Conservation (phyloP, 2,888 invertebrate genomes). For the Pristionchus japonicus region DNA sequence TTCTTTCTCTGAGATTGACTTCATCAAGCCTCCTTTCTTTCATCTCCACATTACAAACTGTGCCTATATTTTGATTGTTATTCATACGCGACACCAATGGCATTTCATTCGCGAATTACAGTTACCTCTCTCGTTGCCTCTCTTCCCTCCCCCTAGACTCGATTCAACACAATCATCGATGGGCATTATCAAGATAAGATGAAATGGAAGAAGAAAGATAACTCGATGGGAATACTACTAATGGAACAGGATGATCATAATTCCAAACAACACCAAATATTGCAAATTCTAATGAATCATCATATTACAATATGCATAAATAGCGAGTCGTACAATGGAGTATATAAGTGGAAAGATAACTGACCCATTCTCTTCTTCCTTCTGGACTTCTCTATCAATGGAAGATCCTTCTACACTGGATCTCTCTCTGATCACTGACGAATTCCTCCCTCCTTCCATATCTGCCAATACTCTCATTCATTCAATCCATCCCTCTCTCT, state of each 20-base stretch:
- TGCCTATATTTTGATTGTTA: constrained; percentile 44
- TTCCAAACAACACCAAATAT: neutral
- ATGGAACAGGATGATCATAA: neutral
- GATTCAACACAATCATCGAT: constrained; percentile 3
- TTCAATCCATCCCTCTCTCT: too few relatives aligned
- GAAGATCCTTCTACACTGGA: neutral
- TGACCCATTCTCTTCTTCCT: neutral
- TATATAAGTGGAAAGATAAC: neutral
- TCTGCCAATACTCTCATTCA: neutral
- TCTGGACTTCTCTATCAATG: neutral
- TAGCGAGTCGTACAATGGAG: neutral
- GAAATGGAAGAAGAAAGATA: constrained; percentile 21
- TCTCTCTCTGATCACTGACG: constrained; percentile 7
- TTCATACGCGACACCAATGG: constrained; percentile 27
- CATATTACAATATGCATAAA: neutral
- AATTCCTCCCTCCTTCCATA: neutral
- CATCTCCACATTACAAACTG: constrained; percentile 36
- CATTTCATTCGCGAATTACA: constrained; percentile 26
- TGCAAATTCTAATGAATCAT: neutral
- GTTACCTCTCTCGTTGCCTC: neutral
- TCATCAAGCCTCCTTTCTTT: constrained; percentile 1
- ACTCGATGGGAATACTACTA: neutral
- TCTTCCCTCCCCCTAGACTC: neutral
- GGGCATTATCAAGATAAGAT: neutral
- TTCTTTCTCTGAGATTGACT: constrained; percentile 33